Evolutionary conservation across 2,797 vertebrate genomes (phyloP).

Genomic region (Sebastolobus altivelis): DNA sequence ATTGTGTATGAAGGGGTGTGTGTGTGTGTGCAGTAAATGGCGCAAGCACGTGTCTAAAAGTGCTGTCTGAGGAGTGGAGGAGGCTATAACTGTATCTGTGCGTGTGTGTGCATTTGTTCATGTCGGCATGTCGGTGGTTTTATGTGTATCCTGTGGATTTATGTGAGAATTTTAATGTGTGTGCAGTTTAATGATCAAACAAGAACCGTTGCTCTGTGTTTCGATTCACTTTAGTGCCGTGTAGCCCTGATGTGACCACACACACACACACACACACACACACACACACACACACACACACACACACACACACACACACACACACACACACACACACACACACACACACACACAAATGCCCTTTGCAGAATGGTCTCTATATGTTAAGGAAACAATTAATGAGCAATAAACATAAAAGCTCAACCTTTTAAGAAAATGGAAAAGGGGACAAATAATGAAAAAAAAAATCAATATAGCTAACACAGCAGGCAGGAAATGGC

Average conservation of each 20-base stretch:
- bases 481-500: neutral
- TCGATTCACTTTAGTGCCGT: conserved; percentile 11
- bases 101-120: conserved; percentile 3
- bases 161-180: conserved; percentile 11
- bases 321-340: too few relatives aligned
- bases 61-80: conserved; percentile 13
- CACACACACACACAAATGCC: neutral
- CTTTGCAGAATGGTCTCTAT: conserved; percentile 6
- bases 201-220: neutral
- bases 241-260: neutral
- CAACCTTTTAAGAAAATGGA: conserved; percentile 42
- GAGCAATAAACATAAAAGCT: conserved; percentile 30
- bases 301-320: too few relatives aligned
- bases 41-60: conserved; percentile 1
- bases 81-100: conserved; percentile 18
- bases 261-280: too few relatives aligned
- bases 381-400: conserved; percentile 39
- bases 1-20: conserved; percentile 4
- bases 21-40: conserved; percentile 1
- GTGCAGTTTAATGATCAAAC: conserved; percentile 33
- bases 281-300: too few relatives aligned
- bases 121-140: conserved; percentile 11
- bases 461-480: conserved; percentile 23
- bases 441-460: conserved; percentile 10
- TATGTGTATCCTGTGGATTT: conserved; percentile 15